phyloP scores from a whole-genome alignment of 2,113 vertebrate genomes.

The Phasianus colchicus region DNA sequence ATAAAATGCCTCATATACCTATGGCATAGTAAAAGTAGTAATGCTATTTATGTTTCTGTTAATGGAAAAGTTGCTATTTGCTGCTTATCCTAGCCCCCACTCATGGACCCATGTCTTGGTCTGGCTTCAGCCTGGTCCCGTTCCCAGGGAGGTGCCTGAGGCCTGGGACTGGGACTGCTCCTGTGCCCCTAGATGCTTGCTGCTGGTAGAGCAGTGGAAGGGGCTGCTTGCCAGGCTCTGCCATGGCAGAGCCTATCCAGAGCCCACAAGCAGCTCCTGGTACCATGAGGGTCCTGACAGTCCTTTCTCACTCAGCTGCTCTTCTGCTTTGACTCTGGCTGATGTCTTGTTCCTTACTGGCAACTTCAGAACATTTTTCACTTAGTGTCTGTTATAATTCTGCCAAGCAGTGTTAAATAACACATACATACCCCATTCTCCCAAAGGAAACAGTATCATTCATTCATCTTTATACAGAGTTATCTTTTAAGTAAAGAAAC shows the following conservation, averaged over 20 bases:
- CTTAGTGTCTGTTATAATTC: neutral
- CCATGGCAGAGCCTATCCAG: fast-evolving
- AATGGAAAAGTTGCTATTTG: neutral
- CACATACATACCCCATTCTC: neutral
- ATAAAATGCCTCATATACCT: neutral
- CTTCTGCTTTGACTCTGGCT: neutral
- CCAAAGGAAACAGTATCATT: neutral
- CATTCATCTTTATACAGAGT: neutral
- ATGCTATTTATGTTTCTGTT: neutral
- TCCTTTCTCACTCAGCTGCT: fast-evolving
- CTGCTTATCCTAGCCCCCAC: fast-evolving
- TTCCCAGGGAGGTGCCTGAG: too few species aligned
- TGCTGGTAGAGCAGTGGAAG: neutral
- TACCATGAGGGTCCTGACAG: fast-evolving
- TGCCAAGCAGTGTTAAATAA: neutral
- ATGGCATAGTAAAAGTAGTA: neutral
- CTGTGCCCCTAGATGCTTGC: fast-evolving
- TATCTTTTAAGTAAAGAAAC: neutral
- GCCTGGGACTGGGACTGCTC: fast-evolving
- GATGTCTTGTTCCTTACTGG: neutral
- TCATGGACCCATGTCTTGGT: fast-evolving
- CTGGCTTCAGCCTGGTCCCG: fast-evolving
- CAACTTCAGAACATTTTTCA: neutral
- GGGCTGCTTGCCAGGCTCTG: neutral
- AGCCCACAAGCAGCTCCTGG: neutral